Conservation (phyloP, 2,888 invertebrate species). For the Drosophila multiciliata region DNA sequence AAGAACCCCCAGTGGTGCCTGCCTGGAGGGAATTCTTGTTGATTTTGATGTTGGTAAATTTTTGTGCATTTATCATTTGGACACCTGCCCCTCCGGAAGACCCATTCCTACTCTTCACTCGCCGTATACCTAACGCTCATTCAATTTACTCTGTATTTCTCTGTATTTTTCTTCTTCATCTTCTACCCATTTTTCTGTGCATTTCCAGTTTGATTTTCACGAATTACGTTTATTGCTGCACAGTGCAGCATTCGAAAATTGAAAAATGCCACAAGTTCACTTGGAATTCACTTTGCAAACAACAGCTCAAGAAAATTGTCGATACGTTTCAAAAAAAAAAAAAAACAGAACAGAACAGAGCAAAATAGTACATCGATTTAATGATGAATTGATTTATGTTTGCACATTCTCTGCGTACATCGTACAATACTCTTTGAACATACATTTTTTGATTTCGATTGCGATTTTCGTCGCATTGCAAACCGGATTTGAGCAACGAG, state of each 20-base stretch:
- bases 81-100: slow-evolving; percentile 7
- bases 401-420: slow-evolving; percentile 27
- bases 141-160: slow-evolving; percentile 37
- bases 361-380: slow-evolving; percentile 53
- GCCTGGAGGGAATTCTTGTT: slow-evolving; percentile 24
- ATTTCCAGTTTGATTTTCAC: slow-evolving; percentile 57
- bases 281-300: slow-evolving; percentile 67
- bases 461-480: slow-evolving; percentile 18
- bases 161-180: slow-evolving; percentile 9
- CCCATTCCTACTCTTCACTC: background rate
- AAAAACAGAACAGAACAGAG: slow-evolving; percentile 21
- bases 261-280: slow-evolving; percentile 66
- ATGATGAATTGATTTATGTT: slow-evolving; percentile 72
- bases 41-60: slow-evolving; percentile 57
- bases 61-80: slow-evolving; percentile 65
- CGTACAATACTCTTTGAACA: slow-evolving; percentile 24
- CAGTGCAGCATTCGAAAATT: slow-evolving; percentile 47
- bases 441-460: slow-evolving; percentile 19
- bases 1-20: background rate
- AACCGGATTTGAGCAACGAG: slow-evolving; percentile 19
- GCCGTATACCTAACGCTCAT: slow-evolving; percentile 10
- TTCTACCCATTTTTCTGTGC: slow-evolving; percentile 8
- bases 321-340: slow-evolving; percentile 34
- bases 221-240: slow-evolving; percentile 64
- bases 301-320: slow-evolving; percentile 47